A percentile compares a stretch with the other conserved stretches of the same genome.
These are phyloP conservation scores for Phoxinus phoxinus DNA, from an alignment of 2,113 vertebrate genomes.

Conservation along the genomic window DNA sequence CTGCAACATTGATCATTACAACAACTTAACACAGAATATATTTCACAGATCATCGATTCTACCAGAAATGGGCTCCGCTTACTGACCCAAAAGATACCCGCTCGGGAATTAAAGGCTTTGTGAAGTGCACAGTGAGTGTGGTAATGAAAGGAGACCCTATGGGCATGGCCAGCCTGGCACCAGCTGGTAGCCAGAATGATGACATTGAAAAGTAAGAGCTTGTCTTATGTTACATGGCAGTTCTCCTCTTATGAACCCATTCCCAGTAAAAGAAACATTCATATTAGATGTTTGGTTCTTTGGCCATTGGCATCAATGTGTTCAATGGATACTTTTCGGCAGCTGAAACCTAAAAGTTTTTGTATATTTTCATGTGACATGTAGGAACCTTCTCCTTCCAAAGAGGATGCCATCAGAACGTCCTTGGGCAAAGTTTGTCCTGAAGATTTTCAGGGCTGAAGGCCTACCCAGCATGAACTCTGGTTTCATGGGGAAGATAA, in stretches of 20 bases:
- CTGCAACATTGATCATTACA: conserved; percentile 29
- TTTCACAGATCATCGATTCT: conserved; percentile 87
- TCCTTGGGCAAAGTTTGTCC: conserved; percentile 86
- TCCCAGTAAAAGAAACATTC: not conserved
- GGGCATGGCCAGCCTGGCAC: conserved; percentile 70
- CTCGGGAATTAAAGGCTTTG: conserved; percentile 88
- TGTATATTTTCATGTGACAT: not conserved
- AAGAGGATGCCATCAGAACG: conserved; percentile 84
- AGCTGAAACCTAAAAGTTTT: not conserved
- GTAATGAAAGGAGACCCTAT: conserved; percentile 81
- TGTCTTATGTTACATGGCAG: not conserved
- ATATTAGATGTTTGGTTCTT: not conserved
- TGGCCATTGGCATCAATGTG: not conserved
- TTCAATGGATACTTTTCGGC: not conserved
- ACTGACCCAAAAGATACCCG: conserved; percentile 87
- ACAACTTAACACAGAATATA: conserved; percentile 8
- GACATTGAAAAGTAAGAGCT: conserved; percentile 88
- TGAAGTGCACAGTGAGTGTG: conserved; percentile 87
- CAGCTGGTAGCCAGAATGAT: conserved; percentile 71
- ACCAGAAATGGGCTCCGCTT: conserved; percentile 93
- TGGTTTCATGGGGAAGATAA: conserved; percentile 86
- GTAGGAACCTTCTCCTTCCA: conserved; percentile 89
- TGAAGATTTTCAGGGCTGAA: conserved; percentile 86
- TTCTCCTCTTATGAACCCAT: not conserved
- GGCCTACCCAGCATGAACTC: conserved; percentile 87